Conservation (phyloP, 2,888 invertebrate species). For the Lacanobia wlatinum region DNA sequence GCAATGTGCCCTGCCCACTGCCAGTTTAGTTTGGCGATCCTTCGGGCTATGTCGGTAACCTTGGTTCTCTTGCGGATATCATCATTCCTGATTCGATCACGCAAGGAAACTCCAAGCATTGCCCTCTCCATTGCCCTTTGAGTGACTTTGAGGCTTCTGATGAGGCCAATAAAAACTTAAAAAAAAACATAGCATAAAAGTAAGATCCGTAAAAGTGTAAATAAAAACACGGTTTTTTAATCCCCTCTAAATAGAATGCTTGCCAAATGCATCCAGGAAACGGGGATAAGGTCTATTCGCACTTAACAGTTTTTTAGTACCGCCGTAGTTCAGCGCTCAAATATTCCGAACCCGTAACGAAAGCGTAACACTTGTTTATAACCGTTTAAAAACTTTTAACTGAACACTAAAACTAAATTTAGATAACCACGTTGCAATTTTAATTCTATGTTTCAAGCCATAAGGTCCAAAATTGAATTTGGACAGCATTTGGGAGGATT, state of each 20-base stretch:
- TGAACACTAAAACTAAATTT: slow-evolving; percentile 64
- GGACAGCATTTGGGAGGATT: slow-evolving; percentile 48
- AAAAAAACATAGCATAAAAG: not conserved
- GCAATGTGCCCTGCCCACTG: too few relatives aligned
- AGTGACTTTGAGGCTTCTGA: too few relatives aligned
- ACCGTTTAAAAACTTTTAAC: slow-evolving; percentile 69
- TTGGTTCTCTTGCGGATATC: too few relatives aligned
- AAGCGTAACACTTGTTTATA: slow-evolving; percentile 74
- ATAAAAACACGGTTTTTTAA: slow-evolving; percentile 21
- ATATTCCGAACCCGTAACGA: slow-evolving; percentile 66
- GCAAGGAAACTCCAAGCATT: too few relatives aligned
- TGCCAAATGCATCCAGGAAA: slow-evolving; percentile 46
- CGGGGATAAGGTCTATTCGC: slow-evolving; percentile 46
- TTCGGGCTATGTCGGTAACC: too few relatives aligned
- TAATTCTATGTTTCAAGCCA: not conserved
- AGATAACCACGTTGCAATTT: slow-evolving; percentile 16
- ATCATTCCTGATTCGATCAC: too few relatives aligned
- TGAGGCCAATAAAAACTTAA: not conserved
- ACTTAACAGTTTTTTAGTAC: slow-evolving; percentile 50
- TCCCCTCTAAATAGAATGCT: slow-evolving; percentile 24
- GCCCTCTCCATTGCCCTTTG: too few relatives aligned
- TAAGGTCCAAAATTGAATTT: slow-evolving; percentile 19
- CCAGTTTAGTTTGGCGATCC: too few relatives aligned
- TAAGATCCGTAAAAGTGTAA: slow-evolving; percentile 2
- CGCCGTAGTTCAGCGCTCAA: slow-evolving; percentile 56